These are phyloP conservation scores for Bombylius major DNA, from an alignment of 2,888 invertebrate species.

Conservation along the genomic window DNA sequence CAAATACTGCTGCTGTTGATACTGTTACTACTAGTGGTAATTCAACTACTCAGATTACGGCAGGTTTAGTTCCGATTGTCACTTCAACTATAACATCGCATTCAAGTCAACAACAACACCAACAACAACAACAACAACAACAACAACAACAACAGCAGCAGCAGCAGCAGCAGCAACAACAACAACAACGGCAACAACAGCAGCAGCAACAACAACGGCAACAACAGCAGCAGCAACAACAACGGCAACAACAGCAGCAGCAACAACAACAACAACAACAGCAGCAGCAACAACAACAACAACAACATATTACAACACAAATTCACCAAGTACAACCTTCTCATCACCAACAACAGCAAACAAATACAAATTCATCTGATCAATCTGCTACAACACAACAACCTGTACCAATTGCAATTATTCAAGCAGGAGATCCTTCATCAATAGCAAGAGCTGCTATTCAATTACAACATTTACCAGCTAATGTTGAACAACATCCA, in stretches of 20 bases:
- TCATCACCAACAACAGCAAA: conserved; percentile 5
- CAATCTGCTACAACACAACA: conserved; percentile 27
- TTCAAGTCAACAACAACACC: conserved; percentile 29
- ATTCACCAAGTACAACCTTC: conserved; percentile 2
- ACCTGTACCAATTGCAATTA: conserved; percentile 33
- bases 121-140: conserved; percentile 24
- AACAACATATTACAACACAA: neutral
- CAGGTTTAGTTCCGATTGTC: conserved; percentile 31
- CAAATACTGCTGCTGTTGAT: neutral
- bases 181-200: conserved; percentile 20
- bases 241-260: conserved; percentile 21
- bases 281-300: conserved; percentile 20
- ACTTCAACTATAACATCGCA: conserved; percentile 35
- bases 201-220: conserved; percentile 19
- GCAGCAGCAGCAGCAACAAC: conserved; percentile 20
- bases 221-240: conserved; percentile 23
- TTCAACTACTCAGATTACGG: conserved; percentile 23
- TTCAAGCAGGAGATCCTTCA: conserved; percentile 29
- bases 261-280: conserved; percentile 21
- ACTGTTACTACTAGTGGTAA: conserved; percentile 18
- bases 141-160: conserved; percentile 24
- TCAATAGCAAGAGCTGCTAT: conserved; percentile 34
- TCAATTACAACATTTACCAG: conserved; percentile 31
- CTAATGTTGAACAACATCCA: conserved; percentile 35
- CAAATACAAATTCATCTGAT: conserved; percentile 3